Evolutionary conservation across 2,113 vertebrate genomes (phyloP).

Genomic region (Himantopus leucocephalus): DNA sequence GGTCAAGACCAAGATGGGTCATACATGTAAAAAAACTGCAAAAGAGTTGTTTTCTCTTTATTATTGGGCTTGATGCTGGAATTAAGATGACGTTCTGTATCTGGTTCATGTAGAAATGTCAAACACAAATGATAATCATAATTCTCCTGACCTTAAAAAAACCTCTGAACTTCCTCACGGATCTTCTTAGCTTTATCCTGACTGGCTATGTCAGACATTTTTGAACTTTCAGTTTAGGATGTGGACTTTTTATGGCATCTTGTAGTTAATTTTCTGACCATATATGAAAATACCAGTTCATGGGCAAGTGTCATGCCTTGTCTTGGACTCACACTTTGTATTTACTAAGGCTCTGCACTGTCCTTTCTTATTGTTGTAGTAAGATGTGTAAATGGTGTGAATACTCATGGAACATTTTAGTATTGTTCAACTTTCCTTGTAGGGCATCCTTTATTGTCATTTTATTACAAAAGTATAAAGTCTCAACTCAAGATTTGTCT

Average conservation of each 20-base stretch:
- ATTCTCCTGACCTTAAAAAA: neutral
- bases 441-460: neutral
- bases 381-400: neutral
- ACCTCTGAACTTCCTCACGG: neutral
- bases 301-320: neutral
- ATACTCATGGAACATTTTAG: neutral
- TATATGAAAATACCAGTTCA: neutral
- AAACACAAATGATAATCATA: neutral
- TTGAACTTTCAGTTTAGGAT: neutral
- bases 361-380: neutral
- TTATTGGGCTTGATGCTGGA: neutral
- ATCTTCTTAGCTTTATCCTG: neutral
- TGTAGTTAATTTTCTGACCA: neutral
- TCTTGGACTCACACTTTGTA: neutral
- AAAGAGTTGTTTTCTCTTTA: neutral
- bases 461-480: neutral
- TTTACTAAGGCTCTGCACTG: neutral
- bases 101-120: neutral
- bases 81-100: neutral
- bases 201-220: neutral
- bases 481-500: neutral
- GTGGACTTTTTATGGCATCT: neutral
- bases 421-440: neutral
- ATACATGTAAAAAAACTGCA: neutral
- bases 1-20: neutral